phyloP scores from a whole-genome alignment of 2,888 invertebrate genomes.

The Macrosiphum euphorbiae region DNA sequence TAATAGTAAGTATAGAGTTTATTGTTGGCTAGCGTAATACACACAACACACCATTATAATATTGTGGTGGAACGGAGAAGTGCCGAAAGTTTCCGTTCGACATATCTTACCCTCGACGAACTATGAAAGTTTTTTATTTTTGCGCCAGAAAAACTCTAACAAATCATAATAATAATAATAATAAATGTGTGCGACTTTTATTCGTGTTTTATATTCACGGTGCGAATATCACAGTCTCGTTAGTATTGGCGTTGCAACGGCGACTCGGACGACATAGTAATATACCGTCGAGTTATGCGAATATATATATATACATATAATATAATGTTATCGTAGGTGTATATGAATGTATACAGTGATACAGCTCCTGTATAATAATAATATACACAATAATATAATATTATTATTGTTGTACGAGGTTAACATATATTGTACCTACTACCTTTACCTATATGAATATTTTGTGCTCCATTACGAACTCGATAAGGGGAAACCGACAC shows the following conservation, averaged over 20 bases:
- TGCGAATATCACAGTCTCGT: constrained; percentile 28
- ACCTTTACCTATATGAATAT: not conserved
- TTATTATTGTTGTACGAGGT: not conserved
- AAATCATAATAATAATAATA: not conserved
- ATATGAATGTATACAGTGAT: not conserved
- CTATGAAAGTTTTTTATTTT: not conserved
- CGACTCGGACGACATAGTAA: constrained; percentile 34
- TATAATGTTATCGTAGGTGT: not conserved
- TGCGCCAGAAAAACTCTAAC: not conserved
- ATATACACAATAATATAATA: not conserved
- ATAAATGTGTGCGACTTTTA: not conserved
- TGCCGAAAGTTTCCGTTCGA: not conserved
- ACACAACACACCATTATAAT: not conserved
- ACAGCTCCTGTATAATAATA: not conserved
- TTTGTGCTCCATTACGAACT: not conserved
- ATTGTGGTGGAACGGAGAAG: not conserved
- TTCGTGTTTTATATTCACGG: constrained; percentile 5
- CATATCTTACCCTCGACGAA: not conserved
- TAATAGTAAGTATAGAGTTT: not conserved
- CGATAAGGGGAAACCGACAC: not conserved
- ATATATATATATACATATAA: no score
- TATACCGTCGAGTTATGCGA: not conserved
- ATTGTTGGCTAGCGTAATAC: not conserved
- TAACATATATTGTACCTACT: not conserved
- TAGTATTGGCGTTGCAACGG: constrained; percentile 45